Evolutionary conservation across 2,797 vertebrate species (phyloP).

Genomic region (Pogoniulus pusillus): DNA sequence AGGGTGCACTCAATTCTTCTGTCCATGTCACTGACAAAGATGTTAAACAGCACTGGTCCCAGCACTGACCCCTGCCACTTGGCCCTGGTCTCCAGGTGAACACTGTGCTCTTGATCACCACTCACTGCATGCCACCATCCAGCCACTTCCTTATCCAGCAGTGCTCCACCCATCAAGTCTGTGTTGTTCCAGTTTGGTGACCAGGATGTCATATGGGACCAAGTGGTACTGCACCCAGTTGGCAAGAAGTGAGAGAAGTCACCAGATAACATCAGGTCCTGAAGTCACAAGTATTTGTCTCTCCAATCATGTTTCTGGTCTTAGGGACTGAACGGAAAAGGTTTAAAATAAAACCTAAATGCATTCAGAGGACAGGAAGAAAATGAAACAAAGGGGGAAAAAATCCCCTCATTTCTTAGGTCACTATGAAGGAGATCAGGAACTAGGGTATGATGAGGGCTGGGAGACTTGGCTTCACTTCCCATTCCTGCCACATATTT

Average conservation of each 20-base stretch:
- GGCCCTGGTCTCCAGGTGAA: too few relatives aligned
- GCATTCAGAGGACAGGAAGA: conserved; percentile 45
- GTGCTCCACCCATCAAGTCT: too few relatives aligned
- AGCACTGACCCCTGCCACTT: too few relatives aligned
- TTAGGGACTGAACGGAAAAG: background rate
- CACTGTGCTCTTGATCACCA: too few relatives aligned
- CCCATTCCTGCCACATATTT: background rate
- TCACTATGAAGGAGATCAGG: conserved; percentile 20
- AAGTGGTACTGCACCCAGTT: accelerated
- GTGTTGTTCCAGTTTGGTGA: too few relatives aligned
- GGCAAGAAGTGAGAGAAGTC: background rate
- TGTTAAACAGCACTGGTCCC: too few relatives aligned
- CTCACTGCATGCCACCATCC: too few relatives aligned
- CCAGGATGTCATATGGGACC: too few relatives aligned
- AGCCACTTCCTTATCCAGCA: too few relatives aligned
- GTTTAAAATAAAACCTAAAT: conserved; percentile 8
- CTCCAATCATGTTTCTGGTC: background rate
- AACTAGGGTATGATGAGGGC: background rate
- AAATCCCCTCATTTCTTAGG: background rate
- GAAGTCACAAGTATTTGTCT: background rate
- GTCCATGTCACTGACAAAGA: too few relatives aligned
- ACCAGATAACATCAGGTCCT: background rate
- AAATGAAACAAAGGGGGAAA: conserved; percentile 29
- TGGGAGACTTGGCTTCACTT: background rate
- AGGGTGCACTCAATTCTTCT: too few relatives aligned